Base-by-base conservation (phyloP, 2,888 invertebrate species). In the Amphipoea oculea region DNA sequence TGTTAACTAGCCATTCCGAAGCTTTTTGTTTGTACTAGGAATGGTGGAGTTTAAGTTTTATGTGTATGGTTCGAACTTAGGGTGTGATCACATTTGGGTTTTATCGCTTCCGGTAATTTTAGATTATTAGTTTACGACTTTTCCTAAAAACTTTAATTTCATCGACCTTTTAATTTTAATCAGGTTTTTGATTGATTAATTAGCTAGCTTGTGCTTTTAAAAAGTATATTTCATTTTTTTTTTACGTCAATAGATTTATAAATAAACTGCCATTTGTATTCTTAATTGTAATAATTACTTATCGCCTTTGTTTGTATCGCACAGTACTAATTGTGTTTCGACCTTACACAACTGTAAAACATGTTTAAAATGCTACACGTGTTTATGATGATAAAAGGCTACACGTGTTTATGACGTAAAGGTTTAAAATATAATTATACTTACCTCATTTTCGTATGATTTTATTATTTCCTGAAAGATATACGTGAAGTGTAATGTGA, bases 1-100 rank as follows among this genome's bases (percentile, higher is more conserved):
- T 79, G 80, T 67, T 84, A 70, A 84, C 70, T 83, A 81, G 83
- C 78, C 70, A 67, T 81, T 83, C 66, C 54, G 12, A 54, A 62
- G 67, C 45, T 78, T 71, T 81, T 83, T 77, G 54, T 78, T 83
- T 48, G 51, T 62, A 48, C 45, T 14, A 57, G 54, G 45, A 48
- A 70, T 40, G 36, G 45, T 40, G 42, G 36, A 42, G 11, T 62
- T 40, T 74, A 57, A 62, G 29, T 69, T 66, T 66, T 67, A 71
- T 78, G 54, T 70, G 36, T 76, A 40, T 57, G 45, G 17, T 40
- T 68, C 17, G 76, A 69, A 82, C 57, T 14, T 45, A 45, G n/a
- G 23, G 82, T 40, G 23, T 40, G 45, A n/a, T 54, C 6, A 62
- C 4, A 62, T 51, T 66, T 48, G 0, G 29, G 17, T 36, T 14